Conservation (phyloP, 1,140 invertebrate genomes). For the Lasaia peninsularis region DNA sequence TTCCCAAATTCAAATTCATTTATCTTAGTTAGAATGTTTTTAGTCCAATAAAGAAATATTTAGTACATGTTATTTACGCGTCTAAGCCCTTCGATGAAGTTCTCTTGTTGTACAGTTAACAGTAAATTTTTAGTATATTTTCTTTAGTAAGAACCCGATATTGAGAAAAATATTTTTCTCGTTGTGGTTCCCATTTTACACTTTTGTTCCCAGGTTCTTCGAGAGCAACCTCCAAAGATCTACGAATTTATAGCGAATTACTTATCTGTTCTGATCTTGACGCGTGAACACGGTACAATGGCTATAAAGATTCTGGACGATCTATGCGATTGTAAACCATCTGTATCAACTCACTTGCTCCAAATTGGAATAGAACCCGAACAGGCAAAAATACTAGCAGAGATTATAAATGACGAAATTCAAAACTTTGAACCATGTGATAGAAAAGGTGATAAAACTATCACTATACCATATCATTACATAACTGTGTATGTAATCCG, state of each 20-base stretch:
- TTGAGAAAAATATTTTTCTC: too few relatives aligned
- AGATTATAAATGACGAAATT: constrained; percentile 58
- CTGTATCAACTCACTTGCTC: constrained; percentile 53
- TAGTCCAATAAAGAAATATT: too few relatives aligned
- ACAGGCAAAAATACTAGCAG: constrained; percentile 31
- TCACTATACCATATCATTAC: neutral
- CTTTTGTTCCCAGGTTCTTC: constrained; percentile 66
- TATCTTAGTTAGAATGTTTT: too few relatives aligned
- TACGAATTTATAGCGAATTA: constrained; percentile 84
- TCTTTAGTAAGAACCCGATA: too few relatives aligned
- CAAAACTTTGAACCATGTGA: constrained; percentile 38
- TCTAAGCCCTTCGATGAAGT: too few relatives aligned
- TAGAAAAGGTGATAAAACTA: constrained; percentile 44
- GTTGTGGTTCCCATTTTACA: too few relatives aligned
- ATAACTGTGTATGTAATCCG: too few relatives aligned
- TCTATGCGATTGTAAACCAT: constrained; percentile 59
- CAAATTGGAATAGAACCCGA: constrained; percentile 38
- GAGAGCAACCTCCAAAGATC: constrained; percentile 80
- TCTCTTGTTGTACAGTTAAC: too few relatives aligned
- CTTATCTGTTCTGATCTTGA: constrained; percentile 81
- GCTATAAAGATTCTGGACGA: constrained; percentile 57
- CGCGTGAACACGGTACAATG: constrained; percentile 78
- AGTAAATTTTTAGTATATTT: too few relatives aligned
- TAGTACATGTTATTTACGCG: too few relatives aligned
- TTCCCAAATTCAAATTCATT: too few relatives aligned